Conservation (phyloP, 2,888 invertebrate genomes). For the Mesopsocus fuscifrons region DNA sequence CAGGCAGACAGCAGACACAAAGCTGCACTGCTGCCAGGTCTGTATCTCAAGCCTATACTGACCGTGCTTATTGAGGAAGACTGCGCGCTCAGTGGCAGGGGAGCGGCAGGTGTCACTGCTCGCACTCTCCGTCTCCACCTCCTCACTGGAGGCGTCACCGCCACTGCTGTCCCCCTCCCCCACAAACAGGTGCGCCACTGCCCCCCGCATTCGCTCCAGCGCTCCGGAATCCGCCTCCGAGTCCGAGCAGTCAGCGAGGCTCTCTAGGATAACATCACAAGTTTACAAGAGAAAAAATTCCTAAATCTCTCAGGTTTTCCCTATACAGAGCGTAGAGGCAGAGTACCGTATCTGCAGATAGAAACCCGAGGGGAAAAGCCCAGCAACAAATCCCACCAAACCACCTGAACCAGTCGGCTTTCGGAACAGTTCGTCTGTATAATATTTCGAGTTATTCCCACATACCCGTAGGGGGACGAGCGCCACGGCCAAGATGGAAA, state of each 20-base stretch:
- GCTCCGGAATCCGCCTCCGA: slow-evolving; percentile 52
- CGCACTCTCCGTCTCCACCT: slow-evolving; percentile 23
- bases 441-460: too few relatives aligned
- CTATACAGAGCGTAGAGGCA: too few relatives aligned
- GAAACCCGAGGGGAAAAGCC: too few relatives aligned
- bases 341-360: too few relatives aligned
- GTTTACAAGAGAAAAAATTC: slow-evolving; percentile 10
- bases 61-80: slow-evolving; percentile 20
- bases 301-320: too few relatives aligned
- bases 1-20: too few relatives aligned
- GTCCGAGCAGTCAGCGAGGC: slow-evolving; percentile 39
- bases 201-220: slow-evolving; percentile 47
- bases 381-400: too few relatives aligned
- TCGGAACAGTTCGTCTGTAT: too few relatives aligned
- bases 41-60: slow-evolving; percentile 13
- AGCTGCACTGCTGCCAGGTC: too few relatives aligned
- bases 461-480: too few relatives aligned
- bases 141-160: slow-evolving; percentile 26
- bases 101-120: slow-evolving; percentile 17
- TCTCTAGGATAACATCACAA: slow-evolving; percentile 17
- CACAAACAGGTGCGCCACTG: slow-evolving; percentile 59
- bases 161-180: slow-evolving; percentile 44
- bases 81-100: slow-evolving; percentile 18
- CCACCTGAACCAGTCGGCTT: too few relatives aligned
- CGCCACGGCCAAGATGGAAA: slow-evolving; percentile 10